phyloP scores from a whole-genome alignment of 2,797 vertebrate species.

The Myiotriccus ornatus region DNA sequence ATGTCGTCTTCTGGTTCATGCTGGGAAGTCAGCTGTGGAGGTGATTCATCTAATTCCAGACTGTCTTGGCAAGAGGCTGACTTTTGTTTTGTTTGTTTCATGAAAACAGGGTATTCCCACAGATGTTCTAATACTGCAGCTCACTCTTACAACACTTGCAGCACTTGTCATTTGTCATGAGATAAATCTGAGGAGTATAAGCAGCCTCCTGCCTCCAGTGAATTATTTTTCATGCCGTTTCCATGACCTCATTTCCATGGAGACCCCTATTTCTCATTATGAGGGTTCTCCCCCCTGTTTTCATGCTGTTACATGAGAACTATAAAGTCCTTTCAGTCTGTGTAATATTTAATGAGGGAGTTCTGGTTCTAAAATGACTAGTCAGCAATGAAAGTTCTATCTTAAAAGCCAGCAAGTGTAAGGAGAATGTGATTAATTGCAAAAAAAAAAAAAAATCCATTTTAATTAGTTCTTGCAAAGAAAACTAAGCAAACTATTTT shows the following conservation, averaged over 20 bases:
- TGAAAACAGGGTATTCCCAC: constrained; percentile 39
- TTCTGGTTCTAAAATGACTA: constrained; percentile 7
- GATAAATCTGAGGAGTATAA: constrained; percentile 21
- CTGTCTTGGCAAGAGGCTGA: not conserved
- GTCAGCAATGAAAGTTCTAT: constrained; percentile 23
- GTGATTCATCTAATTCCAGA: constrained; percentile 5
- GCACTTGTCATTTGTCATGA: constrained; percentile 34
- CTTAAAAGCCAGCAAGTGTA: not conserved
- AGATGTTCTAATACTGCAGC: constrained; percentile 24
- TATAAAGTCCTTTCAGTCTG: not conserved
- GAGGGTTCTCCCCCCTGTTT: not conserved
- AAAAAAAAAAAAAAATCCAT: not conserved
- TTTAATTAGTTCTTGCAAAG: not conserved
- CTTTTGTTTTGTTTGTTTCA: constrained; percentile 33
- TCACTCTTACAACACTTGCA: not conserved
- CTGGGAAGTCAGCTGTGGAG: not conserved
- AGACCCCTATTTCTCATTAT: constrained; percentile 1
- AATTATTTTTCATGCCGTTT: constrained; percentile 39
- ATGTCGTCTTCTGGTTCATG: not conserved
- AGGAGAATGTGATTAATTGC: not conserved
- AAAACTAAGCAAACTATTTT: not conserved
- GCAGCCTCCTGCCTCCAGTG: not conserved
- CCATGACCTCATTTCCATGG: constrained; percentile 43
- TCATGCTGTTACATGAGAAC: not conserved
- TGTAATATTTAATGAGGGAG: not conserved